Evolutionary conservation across 2,113 vertebrate genomes (phyloP).

Genomic region (Raphicerus campestris): DNA sequence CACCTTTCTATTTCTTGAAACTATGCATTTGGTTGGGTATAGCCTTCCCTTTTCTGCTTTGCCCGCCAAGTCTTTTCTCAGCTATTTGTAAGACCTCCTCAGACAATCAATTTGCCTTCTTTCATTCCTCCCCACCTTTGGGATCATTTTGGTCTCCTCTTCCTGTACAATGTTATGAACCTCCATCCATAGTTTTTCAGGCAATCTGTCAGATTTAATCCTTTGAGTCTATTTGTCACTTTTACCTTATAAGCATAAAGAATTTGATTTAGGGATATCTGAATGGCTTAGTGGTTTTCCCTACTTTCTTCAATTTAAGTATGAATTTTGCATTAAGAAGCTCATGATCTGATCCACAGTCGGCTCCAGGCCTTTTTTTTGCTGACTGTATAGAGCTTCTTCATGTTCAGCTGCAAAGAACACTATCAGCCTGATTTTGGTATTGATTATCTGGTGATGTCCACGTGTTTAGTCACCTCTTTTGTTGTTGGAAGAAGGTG

Average conservation of each 20-base stretch:
- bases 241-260: background rate
- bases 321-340: background rate
- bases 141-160: background rate
- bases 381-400: background rate
- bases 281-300: background rate
- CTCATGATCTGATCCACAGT: background rate
- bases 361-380: background rate
- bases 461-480: background rate
- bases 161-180: background rate
- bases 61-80: background rate
- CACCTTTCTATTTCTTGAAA: background rate
- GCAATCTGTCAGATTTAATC: background rate
- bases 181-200: background rate
- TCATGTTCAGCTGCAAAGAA: background rate
- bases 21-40: background rate
- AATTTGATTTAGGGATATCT: background rate
- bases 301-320: background rate
- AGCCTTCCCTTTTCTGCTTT: background rate
- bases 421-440: background rate
- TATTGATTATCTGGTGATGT: background rate
- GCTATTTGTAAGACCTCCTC: background rate
- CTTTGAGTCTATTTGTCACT: background rate
- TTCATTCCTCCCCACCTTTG: background rate
- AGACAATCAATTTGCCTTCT: background rate
- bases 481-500: background rate